Evolutionary conservation across 2,888 invertebrate genomes (phyloP).

Genomic region (Phasia obesa): DNA sequence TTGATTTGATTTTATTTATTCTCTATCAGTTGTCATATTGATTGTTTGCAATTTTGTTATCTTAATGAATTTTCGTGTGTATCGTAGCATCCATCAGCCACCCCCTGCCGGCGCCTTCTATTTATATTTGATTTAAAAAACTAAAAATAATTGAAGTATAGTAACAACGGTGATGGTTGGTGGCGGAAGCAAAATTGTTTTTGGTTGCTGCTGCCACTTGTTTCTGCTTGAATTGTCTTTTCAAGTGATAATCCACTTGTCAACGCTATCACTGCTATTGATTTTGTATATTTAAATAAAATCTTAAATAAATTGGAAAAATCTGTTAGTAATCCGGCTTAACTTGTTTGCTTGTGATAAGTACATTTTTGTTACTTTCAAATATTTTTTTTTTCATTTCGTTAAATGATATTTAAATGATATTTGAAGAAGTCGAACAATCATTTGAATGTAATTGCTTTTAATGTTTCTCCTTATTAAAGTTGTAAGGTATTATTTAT

Average conservation of each 20-base stretch:
- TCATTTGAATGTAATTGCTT: too few relatives aligned
- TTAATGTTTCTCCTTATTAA: too few relatives aligned
- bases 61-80: slow-evolving; percentile 54
- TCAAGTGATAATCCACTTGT: slow-evolving; percentile 71
- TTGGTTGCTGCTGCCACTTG: slow-evolving; percentile 33
- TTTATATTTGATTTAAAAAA: slow-evolving; percentile 26
- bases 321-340: slow-evolving; percentile 55
- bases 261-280: slow-evolving; percentile 58
- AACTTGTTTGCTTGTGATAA: slow-evolving; percentile 50
- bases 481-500: too few relatives aligned
- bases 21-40: slow-evolving; percentile 5
- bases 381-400: slow-evolving; percentile 6
- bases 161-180: too few relatives aligned
- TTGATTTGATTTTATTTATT: slow-evolving; percentile 22
- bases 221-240: slow-evolving; percentile 60
- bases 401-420: not conserved
- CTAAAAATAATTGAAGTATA: slow-evolving; percentile 44
- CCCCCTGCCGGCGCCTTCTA: not conserved
- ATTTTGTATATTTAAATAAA: slow-evolving; percentile 43
- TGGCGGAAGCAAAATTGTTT: slow-evolving; percentile 33
- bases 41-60: slow-evolving; percentile 64
- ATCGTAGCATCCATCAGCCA: slow-evolving; percentile 6
- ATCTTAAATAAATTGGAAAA: slow-evolving; percentile 24
- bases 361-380: slow-evolving; percentile 41
- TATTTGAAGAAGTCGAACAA: not conserved